These are phyloP conservation scores for Psilanteris sp. DNA, from an alignment of 1,140 invertebrate species.

Conservation along the genomic window DNA sequence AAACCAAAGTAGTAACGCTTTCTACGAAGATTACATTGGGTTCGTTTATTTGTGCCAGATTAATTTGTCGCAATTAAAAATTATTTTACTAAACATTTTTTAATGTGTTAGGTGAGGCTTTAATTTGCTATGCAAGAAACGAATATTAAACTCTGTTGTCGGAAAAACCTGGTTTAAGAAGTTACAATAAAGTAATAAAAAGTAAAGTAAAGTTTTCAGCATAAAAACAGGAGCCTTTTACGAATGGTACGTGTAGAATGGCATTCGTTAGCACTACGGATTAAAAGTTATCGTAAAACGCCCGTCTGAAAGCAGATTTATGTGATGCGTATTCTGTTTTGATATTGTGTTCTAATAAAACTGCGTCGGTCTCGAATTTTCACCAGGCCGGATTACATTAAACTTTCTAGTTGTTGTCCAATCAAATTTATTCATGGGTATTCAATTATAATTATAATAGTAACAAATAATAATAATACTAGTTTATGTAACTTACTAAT, in stretches of 20 bases:
- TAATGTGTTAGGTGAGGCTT: background rate
- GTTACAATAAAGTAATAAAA: conserved; percentile 56
- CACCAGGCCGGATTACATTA: background rate
- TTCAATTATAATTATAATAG: background rate
- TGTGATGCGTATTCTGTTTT: conserved; percentile 28
- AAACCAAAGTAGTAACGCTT: background rate
- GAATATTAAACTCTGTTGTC: conserved; percentile 42
- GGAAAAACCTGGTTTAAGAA: conserved; percentile 32
- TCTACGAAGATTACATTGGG: background rate
- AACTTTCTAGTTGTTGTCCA: background rate
- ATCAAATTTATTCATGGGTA: background rate
- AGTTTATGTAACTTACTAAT: conserved; percentile 10
- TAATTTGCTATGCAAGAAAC: conserved; percentile 25
- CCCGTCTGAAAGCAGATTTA: conserved; percentile 54
- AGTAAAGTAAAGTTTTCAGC: conserved; percentile 48
- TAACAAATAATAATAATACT: too few relatives aligned
- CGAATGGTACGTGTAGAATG: conserved; percentile 46
- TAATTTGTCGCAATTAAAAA: conserved; percentile 25
- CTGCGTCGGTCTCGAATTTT: conserved; percentile 2
- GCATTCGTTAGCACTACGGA: conserved; percentile 48
- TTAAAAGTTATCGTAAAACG: conserved; percentile 60
- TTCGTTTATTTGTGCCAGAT: background rate
- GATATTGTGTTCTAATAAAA: conserved; percentile 39
- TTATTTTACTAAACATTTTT: conserved; percentile 10
- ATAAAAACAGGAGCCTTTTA: conserved; percentile 48